phyloP scores from a whole-genome alignment of 2,797 vertebrate species.

The Neoniphon sammara region DNA sequence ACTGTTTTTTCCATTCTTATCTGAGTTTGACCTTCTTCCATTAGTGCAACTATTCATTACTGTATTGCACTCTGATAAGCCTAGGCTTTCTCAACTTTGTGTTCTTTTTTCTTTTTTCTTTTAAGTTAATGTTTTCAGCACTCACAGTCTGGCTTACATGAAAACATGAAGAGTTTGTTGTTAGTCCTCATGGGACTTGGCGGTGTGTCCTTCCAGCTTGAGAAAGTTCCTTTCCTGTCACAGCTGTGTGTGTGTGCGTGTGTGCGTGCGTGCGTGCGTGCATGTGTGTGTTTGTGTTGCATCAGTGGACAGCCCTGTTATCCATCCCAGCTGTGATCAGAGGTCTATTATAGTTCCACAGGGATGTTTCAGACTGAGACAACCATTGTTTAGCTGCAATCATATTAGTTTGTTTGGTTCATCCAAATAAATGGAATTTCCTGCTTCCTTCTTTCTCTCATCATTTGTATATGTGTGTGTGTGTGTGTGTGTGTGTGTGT shows the following conservation, averaged over 20 bases:
- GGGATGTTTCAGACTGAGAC: slow-evolving; percentile 32
- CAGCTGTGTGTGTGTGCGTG: slow-evolving; percentile 47
- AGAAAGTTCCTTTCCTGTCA: slow-evolving; percentile 62
- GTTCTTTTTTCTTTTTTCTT: slow-evolving; percentile 4
- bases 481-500: slow-evolving; percentile 31
- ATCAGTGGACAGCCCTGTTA: slow-evolving; percentile 22
- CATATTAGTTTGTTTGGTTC: slow-evolving; percentile 11
- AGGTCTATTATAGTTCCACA: slow-evolving; percentile 53
- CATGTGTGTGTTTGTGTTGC: slow-evolving; percentile 20
- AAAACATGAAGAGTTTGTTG: not conserved
- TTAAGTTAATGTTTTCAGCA: slow-evolving; percentile 8
- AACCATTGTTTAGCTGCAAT: slow-evolving; percentile 29
- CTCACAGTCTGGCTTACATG: not conserved
- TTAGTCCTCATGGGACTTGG: slow-evolving; percentile 35
- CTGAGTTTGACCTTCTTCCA: slow-evolving; percentile 7
- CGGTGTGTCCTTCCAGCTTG: slow-evolving; percentile 41
- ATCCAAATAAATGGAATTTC: not conserved
- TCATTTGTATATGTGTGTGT: not conserved
- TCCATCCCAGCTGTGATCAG: slow-evolving; percentile 58
- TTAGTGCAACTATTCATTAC: not conserved
- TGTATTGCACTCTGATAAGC: not conserved
- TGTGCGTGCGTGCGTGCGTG: slow-evolving; percentile 38
- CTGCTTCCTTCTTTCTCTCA: not conserved
- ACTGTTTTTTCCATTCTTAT: not conserved
- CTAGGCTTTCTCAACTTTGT: not conserved